These are phyloP conservation scores for Pavo muticus DNA, from an alignment of 2,113 vertebrate genomes.

Conservation along the genomic window DNA sequence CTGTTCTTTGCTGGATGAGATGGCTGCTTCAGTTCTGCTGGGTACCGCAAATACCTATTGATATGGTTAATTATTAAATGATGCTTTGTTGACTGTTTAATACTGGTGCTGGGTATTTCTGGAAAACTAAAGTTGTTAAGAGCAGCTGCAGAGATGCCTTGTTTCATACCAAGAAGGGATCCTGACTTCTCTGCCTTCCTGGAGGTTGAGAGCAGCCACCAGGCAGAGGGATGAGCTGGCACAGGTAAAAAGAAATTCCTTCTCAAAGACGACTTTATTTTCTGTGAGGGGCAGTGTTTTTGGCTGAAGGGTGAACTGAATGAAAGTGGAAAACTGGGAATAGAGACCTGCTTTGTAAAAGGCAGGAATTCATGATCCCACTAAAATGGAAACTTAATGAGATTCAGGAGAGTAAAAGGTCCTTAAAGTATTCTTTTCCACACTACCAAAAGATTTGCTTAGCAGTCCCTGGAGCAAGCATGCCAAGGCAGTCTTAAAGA, in stretches of 20 bases:
- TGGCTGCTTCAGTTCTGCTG: not conserved
- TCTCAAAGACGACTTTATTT: not conserved
- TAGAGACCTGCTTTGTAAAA: not conserved
- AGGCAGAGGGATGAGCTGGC: not conserved
- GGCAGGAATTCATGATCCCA: not conserved
- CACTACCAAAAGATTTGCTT: not conserved
- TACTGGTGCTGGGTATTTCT: not conserved
- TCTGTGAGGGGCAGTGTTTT: not conserved
- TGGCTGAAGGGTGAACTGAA: not conserved
- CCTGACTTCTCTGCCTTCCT: not conserved
- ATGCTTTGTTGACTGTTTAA: not conserved
- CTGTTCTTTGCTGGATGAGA: not conserved
- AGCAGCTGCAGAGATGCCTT: not conserved
- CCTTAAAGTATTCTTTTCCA: not conserved
- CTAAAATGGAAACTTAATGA: not conserved
- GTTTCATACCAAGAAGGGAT: not conserved
- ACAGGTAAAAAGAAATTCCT: not conserved
- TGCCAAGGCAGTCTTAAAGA: not conserved
- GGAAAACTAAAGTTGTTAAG: not conserved
- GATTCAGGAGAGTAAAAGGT: not conserved
- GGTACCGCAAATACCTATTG: not conserved
- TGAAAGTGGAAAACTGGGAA: not conserved
- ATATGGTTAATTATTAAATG: not conserved
- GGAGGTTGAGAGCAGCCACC: not conserved
- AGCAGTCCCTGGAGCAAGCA: not conserved